phyloP scores from a whole-genome alignment of 2,797 vertebrate genomes.

The Notamacropus eugenii region DNA sequence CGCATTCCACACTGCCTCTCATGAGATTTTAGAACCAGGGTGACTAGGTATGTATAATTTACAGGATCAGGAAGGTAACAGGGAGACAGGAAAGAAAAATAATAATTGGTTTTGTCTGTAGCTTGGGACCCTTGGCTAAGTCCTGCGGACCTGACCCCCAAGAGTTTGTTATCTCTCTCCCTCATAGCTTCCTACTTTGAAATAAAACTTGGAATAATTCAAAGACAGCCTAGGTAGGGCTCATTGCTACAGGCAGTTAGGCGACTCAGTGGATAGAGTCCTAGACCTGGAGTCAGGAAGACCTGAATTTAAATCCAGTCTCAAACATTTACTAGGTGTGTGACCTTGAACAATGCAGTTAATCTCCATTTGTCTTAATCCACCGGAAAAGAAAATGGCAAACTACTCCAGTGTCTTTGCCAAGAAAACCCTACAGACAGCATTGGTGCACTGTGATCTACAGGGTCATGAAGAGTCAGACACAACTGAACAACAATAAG shows the following conservation, averaged over 20 bases:
- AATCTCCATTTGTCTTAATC: neutral
- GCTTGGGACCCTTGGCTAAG: neutral
- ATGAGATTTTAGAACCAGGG: neutral
- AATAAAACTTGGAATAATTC: neutral
- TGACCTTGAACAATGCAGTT: neutral
- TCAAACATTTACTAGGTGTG: neutral
- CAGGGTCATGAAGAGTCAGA: neutral
- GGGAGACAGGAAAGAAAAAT: neutral
- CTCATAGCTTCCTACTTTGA: neutral
- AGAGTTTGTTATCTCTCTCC: neutral
- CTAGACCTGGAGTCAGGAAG: neutral
- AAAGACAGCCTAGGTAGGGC: neutral
- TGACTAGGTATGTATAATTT: neutral
- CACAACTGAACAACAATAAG: neutral
- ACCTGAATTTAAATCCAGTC: neutral
- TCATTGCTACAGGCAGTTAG: neutral
- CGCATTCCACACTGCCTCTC: neutral
- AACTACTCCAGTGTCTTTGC: neutral
- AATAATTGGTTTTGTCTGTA: neutral
- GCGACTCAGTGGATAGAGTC: neutral
- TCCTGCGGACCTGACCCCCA: neutral
- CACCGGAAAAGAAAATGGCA: neutral
- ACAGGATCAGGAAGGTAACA: neutral
- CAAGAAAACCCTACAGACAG: neutral
- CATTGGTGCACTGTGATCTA: neutral